These are phyloP conservation scores for Galaxea fascicularis DNA, from an alignment of 92 coral and sea anemone genomes.

Conservation along the genomic window DNA sequence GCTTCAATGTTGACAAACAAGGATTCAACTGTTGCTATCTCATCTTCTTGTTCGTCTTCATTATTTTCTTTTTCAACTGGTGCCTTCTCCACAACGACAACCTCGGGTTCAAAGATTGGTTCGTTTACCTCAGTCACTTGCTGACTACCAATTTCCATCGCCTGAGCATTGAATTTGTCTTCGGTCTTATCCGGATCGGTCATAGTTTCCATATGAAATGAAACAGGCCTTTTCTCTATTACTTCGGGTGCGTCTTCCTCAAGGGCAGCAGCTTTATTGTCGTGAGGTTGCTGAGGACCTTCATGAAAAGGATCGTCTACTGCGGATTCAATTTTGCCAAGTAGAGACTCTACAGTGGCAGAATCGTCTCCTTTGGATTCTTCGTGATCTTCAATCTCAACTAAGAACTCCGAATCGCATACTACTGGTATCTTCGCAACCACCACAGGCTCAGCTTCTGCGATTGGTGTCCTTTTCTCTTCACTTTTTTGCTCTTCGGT, in stretches of 20 bases:
- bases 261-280: not conserved
- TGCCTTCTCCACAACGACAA: constrained; percentile 13
- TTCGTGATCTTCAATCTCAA: not conserved
- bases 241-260: constrained; percentile 11
- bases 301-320: not conserved
- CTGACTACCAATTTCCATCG: not conserved
- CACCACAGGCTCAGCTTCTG: not conserved
- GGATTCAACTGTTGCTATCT: not conserved
- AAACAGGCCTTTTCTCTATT: constrained; percentile 14
- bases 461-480: not conserved
- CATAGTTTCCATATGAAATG: not conserved
- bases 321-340: not conserved
- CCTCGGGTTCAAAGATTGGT: constrained; percentile 15
- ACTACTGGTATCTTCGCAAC: not conserved
- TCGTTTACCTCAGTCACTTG: not conserved
- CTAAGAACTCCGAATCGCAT: constrained; percentile 3
- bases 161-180: not conserved
- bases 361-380: not conserved
- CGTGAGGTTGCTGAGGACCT: not conserved
- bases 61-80: not conserved
- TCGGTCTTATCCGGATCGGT: not conserved
- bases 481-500: not conserved
- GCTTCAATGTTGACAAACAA: constrained; percentile 7
- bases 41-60: constrained; percentile 2
- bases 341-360: not conserved